Evolutionary conservation across 2,888 invertebrate species (phyloP).

Genomic region (Sabatieria punctata): DNA sequence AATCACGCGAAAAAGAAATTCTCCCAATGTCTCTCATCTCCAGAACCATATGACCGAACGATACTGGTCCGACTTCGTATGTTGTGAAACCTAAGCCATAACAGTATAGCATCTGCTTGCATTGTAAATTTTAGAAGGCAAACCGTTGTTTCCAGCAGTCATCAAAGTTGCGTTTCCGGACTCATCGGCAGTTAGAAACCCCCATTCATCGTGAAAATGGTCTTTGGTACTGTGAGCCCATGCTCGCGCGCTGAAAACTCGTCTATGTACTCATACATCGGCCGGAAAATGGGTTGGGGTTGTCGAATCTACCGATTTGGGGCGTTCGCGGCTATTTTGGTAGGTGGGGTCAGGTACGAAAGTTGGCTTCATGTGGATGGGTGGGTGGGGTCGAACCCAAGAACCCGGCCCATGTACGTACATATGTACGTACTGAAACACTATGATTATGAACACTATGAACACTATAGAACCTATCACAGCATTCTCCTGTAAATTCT

Average conservation of each 20-base stretch:
- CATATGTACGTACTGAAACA: too few species aligned
- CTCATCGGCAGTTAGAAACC: conserved; percentile 27
- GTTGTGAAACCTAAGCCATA: conserved; percentile 27
- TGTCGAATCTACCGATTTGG: too few species aligned
- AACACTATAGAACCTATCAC: too few species aligned
- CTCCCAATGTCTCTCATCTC: conserved; percentile 30
- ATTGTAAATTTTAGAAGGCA: neutral
- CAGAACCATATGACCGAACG: conserved; percentile 21
- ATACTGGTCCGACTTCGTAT: conserved; percentile 29
- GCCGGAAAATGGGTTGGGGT: too few species aligned
- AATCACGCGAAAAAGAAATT: conserved; percentile 30
- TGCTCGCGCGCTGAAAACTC: conserved; percentile 27
- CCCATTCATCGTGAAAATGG: conserved; percentile 32
- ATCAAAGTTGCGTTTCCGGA: conserved; percentile 30
- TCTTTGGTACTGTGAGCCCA: conserved; percentile 33
- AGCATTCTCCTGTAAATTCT: too few species aligned
- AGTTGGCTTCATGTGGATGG: too few species aligned
- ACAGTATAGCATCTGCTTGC: neutral
- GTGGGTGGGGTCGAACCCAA: too few species aligned
- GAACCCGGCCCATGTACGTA: too few species aligned
- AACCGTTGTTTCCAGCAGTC: conserved; percentile 31
- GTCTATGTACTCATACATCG: too few species aligned
- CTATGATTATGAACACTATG: too few species aligned
- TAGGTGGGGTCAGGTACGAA: too few species aligned
- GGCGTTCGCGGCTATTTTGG: too few species aligned